Conservation (phyloP, 2,888 invertebrate genomes). For the Rhimphoctona megacephalus region DNA sequence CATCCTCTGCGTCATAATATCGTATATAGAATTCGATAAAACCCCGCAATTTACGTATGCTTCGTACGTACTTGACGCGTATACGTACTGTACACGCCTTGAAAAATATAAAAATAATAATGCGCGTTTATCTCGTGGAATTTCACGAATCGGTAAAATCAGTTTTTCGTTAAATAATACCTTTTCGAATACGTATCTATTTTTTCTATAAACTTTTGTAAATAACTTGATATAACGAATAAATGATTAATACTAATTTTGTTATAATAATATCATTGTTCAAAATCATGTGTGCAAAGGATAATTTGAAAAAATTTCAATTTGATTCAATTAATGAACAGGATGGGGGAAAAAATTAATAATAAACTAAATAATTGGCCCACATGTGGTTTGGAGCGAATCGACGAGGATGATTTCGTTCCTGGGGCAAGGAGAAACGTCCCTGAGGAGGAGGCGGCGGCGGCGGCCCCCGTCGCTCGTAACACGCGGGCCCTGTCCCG, state of each 20-base stretch:
- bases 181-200: no score
- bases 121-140: background rate
- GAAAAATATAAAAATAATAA: background rate
- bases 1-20: constrained; percentile 59
- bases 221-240: background rate
- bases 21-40: constrained; percentile 49
- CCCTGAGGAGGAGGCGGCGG: constrained; percentile 55
- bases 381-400: constrained; percentile 47
- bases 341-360: background rate
- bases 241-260: background rate
- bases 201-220: background rate
- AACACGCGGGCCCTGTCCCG: constrained; percentile 58
- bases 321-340: background rate
- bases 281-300: background rate
- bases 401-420: constrained; percentile 48
- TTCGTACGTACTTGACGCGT: background rate
- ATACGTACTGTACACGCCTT: background rate
- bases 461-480: constrained; percentile 45
- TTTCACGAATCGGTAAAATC: background rate
- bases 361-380: constrained; percentile 11
- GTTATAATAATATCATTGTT: background rate
- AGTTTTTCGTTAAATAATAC: no score
- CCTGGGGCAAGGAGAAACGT: constrained; percentile 62
- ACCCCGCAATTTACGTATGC: constrained; percentile 24
- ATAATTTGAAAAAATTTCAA: background rate